A percentile compares a stretch with the other conserved stretches of the same genome.
Conservation (phyloP, 2,113 vertebrate genomes). For the Gobiocypris rarus region DNA sequence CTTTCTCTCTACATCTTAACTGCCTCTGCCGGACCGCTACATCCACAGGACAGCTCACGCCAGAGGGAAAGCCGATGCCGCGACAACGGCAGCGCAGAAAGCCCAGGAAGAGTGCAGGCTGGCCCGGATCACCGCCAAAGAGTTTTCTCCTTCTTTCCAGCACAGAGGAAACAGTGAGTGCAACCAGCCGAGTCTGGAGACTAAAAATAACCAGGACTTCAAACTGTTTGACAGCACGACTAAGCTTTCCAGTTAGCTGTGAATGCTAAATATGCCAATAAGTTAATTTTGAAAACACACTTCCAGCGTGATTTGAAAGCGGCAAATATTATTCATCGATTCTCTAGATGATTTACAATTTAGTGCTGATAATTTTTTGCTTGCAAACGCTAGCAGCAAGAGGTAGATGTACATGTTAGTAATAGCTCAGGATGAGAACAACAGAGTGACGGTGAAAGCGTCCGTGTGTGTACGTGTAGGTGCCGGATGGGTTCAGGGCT, state of each 20-base stretch:
- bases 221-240: conserved; percentile 18
- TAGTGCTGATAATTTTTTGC: not conserved
- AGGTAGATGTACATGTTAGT: not conserved
- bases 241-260: conserved; percentile 9
- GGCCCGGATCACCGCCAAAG: conserved; percentile 96
- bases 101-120: conserved; percentile 94
- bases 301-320: not conserved
- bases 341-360: not conserved
- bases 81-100: conserved; percentile 86
- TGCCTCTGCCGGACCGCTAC: not conserved
- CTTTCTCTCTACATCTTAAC: conserved; percentile 32
- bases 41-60: conserved; percentile 91
- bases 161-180: conserved; percentile 92
- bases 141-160: conserved; percentile 98
- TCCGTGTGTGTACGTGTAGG: conserved; percentile 26
- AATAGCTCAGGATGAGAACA: not conserved
- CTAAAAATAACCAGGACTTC: conserved; percentile 31
- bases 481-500: conserved; percentile 13
- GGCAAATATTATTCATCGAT: not conserved
- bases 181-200: conserved; percentile 11
- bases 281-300: not conserved
- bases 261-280: not conserved
- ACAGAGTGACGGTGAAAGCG: conserved; percentile 20
- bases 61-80: conserved; percentile 90
- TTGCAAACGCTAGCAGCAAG: not conserved